These are phyloP conservation scores for Barbus barbus DNA, from an alignment of 2,113 vertebrate genomes.

Conservation along the genomic window DNA sequence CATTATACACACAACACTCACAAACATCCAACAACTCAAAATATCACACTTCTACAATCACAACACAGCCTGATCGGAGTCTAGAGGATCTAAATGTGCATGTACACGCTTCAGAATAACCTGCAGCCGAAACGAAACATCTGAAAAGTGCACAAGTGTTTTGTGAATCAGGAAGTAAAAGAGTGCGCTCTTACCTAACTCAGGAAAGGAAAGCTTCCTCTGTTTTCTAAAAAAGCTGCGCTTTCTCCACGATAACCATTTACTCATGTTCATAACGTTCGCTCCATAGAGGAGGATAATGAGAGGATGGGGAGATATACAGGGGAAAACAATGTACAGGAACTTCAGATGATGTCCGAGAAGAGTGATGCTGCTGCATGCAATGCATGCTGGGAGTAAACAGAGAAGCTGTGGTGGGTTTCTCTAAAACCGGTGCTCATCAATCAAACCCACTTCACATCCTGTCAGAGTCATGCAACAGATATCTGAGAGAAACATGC, in stretches of 20 bases:
- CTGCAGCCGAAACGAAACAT: neutral
- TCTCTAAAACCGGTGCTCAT: neutral
- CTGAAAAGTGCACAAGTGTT: neutral
- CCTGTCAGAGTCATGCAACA: neutral
- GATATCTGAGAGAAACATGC: neutral
- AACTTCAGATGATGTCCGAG: constrained; percentile 46
- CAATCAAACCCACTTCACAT: constrained; percentile 24
- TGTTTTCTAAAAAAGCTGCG: constrained; percentile 66
- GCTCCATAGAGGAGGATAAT: constrained; percentile 39
- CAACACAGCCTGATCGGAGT: neutral
- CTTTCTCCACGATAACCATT: constrained; percentile 74
- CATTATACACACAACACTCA: neutral
- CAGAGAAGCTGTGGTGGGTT: neutral
- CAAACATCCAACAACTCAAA: neutral
- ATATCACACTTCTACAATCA: neutral
- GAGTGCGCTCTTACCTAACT: constrained; percentile 62
- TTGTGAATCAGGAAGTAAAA: constrained; percentile 50
- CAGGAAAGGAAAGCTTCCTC: constrained; percentile 53
- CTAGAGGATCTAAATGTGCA: neutral
- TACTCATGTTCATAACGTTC: constrained; percentile 67
- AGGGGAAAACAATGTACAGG: constrained; percentile 6
- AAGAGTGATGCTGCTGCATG: constrained; percentile 52
- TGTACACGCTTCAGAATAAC: neutral
- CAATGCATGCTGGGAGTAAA: constrained; percentile 59
- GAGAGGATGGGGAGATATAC: neutral